Base-by-base conservation (phyloP, 2,888 invertebrate genomes). In the Scelioninae gen. 2 region DNA sequence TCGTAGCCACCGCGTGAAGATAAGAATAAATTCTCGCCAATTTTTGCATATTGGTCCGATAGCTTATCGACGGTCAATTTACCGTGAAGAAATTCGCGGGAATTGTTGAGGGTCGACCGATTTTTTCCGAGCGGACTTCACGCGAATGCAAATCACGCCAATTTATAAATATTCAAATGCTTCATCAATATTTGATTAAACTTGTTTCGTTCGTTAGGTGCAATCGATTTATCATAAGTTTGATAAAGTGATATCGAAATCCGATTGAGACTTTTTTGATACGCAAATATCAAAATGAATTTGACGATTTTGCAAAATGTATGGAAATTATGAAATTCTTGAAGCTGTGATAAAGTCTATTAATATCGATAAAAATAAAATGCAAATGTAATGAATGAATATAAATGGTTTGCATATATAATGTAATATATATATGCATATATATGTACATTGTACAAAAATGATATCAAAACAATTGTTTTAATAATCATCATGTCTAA, bases 131-230 rank as follows among this genome's bases (percentile, higher is more conserved):
- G 39, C 13, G 16, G n/a, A 31, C 7, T 37, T 18, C 65, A 2
- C 31, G 15, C 15, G 19, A 31, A 55, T 65, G 65, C 55, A 55
- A 65, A 55, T 65, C 37, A 2, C 25, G 28, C n/a, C 10, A 35
- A 52, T 48, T 43, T 37, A 28, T 39, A 58, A 52, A 58, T 50
- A 58, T 58, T 58, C 52, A 58, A 52, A 43, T 25, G 43, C 22
- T 41, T 43, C 57, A 58, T 67, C 67, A 67, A 45, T 58, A 52
- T 60, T 68, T 60, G 53, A 60, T 68, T 45, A 37, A 60, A 45
- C 60, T 28, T 53, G 37, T 60, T 60, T 53, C 60, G 33, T 46
- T 68, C 61, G 61, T 61, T 60, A 46, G 35, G 9, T 19, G 15
- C 43, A 63, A 63, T 50, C 25, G 55, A 18, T 53, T 64, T 64